phyloP scores from a whole-genome alignment of 2,888 invertebrate species.

The Epistrophe grossulariae region DNA sequence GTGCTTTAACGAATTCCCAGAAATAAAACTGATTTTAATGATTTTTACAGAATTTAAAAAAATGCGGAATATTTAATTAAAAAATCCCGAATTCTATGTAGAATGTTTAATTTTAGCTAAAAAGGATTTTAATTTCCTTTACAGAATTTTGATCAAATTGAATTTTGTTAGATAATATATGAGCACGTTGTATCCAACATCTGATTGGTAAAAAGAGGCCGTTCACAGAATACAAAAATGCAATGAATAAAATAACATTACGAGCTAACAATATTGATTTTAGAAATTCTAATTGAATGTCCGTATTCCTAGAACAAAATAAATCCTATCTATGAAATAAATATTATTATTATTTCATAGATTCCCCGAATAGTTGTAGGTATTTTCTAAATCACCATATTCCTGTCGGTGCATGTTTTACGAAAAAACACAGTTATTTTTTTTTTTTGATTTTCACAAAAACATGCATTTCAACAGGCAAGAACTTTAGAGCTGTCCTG shows the following conservation, averaged over 20 bases:
- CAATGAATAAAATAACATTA: not conserved
- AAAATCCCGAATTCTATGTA: no score
- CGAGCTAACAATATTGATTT: not conserved
- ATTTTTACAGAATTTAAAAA: no score
- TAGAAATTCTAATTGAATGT: not conserved
- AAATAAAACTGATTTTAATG: no score
- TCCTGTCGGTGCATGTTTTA: not conserved
- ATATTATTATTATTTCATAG: not conserved
- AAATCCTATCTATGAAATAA: not conserved
- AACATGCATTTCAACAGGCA: not conserved
- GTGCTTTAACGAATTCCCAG: no score
- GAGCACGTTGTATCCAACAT: no score
- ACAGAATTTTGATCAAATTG: no score
- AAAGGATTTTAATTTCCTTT: no score
- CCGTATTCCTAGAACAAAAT: not conserved
- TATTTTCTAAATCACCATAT: not conserved
- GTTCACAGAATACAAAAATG: no score
- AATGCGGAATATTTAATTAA: no score
- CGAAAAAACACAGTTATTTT: not conserved
- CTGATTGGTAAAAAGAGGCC: no score
- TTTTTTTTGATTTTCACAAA: not conserved
- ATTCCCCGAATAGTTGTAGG: not conserved
- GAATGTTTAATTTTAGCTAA: no score
- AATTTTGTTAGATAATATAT: no score
- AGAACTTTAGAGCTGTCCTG: not conserved